Conservation (phyloP, 1,140 invertebrate genomes). For the Acromyrmex echinatior region DNA sequence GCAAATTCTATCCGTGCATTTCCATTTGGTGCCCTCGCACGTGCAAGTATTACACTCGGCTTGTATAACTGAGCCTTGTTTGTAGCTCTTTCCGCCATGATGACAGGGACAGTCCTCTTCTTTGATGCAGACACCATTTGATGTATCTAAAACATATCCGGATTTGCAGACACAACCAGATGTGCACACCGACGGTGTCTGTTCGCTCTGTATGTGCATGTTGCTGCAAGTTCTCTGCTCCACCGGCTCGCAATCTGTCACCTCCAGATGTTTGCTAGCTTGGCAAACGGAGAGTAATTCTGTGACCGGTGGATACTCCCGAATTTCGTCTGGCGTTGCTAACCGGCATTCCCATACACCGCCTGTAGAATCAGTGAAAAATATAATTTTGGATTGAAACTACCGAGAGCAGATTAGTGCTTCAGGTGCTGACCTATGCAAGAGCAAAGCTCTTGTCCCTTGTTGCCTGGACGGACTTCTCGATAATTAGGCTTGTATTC, state of each 20-base stretch:
- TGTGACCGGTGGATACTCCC: slow-evolving; percentile 88
- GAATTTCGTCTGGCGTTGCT: slow-evolving; percentile 89
- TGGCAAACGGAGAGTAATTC: slow-evolving; percentile 89
- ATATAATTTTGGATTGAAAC: background rate
- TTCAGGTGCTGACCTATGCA: slow-evolving; percentile 87
- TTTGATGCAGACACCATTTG: slow-evolving; percentile 90
- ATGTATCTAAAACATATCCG: slow-evolving; percentile 91
- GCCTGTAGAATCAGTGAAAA: slow-evolving; percentile 49
- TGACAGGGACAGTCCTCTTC: slow-evolving; percentile 94
- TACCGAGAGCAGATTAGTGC: background rate
- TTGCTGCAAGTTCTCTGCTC: slow-evolving; percentile 94
- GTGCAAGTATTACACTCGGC: slow-evolving; percentile 94
- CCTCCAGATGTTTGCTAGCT: slow-evolving; percentile 89
- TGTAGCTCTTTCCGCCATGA: slow-evolving; percentile 94
- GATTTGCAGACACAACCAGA: slow-evolving; percentile 93
- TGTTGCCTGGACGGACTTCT: slow-evolving; percentile 90
- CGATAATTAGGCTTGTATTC: slow-evolving; percentile 92
- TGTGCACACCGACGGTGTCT: slow-evolving; percentile 88
- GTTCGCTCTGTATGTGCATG: slow-evolving; percentile 88
- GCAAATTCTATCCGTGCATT: slow-evolving; percentile 89
- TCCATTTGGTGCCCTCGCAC: slow-evolving; percentile 90
- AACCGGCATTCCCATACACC: slow-evolving; percentile 90
- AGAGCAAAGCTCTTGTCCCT: slow-evolving; percentile 90
- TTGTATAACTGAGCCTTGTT: slow-evolving; percentile 91
- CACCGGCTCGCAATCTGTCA: slow-evolving; percentile 91